Evolutionary conservation across 2,888 invertebrate species (phyloP).

Genomic region (Ganaspis brasiliensis): DNA sequence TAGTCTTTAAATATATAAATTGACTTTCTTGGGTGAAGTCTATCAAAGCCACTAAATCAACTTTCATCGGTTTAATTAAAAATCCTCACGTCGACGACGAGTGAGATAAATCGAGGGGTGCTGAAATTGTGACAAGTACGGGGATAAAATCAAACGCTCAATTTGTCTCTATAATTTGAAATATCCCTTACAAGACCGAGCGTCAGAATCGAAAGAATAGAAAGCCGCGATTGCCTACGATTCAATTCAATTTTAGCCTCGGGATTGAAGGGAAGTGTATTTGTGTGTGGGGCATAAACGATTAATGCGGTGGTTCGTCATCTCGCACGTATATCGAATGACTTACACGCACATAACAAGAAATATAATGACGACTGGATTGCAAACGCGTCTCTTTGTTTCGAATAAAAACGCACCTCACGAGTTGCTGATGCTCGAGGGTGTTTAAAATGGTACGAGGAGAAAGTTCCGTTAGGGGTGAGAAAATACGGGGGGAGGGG

Average conservation of each 20-base stretch:
- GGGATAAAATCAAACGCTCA: constrained; percentile 24
- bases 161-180: constrained; percentile 33
- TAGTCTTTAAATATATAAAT: background rate
- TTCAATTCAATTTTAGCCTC: constrained; percentile 39
- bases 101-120: too few species aligned
- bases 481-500: constrained; percentile 3
- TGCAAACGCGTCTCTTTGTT: constrained; percentile 38
- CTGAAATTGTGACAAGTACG: too few species aligned
- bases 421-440: constrained; percentile 17
- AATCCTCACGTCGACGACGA: too few species aligned
- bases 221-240: constrained; percentile 41
- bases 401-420: constrained; percentile 20
- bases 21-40: background rate
- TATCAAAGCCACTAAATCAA: background rate
- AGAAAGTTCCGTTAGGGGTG: constrained; percentile 6
- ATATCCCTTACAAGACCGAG: constrained; percentile 10
- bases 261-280: constrained; percentile 51
- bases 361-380: constrained; percentile 33
- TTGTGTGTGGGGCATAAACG: constrained; percentile 65
- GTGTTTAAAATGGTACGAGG: constrained; percentile 24
- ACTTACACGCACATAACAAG: background rate
- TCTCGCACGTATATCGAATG: constrained; percentile 61
- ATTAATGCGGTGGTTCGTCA: constrained; percentile 68
- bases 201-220: constrained; percentile 19
- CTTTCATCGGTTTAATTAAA: background rate